Evolutionary conservation across 2,113 vertebrate species (phyloP).

Genomic region (Anseranas semipalmata): DNA sequence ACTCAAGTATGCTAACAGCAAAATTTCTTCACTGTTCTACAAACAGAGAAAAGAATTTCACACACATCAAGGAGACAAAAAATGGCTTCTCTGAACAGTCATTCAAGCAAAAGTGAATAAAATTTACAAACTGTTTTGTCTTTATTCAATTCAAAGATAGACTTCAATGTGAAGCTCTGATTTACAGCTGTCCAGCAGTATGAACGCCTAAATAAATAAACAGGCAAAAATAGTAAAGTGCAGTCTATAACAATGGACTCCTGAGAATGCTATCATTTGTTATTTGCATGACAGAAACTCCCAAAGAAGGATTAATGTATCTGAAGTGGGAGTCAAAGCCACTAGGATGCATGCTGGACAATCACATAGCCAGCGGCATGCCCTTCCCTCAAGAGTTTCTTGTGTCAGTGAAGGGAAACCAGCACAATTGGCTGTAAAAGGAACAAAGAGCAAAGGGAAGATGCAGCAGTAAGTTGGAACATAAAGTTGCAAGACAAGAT

Average conservation of each 20-base stretch:
- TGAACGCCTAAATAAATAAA: slow-evolving; percentile 25
- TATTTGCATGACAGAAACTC: background rate
- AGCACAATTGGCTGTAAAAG: background rate
- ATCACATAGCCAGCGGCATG: background rate
- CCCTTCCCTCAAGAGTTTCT: background rate
- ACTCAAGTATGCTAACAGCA: background rate
- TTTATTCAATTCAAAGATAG: slow-evolving; percentile 27
- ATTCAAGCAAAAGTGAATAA: slow-evolving; percentile 16
- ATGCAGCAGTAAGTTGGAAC: slow-evolving; percentile 2
- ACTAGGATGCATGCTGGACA: background rate
- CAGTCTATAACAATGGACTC: background rate
- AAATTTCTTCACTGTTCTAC: background rate
- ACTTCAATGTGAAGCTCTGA: slow-evolving; percentile 13
- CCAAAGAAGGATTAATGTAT: background rate
- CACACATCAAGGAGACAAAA: background rate
- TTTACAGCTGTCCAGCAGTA: slow-evolving; percentile 21
- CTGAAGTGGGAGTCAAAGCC: background rate
- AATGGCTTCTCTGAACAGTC: background rate
- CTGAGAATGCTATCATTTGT: background rate
- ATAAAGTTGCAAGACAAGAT: slow-evolving; percentile 52
- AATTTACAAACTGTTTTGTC: slow-evolving; percentile 4
- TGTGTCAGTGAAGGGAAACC: background rate
- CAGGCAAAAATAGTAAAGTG: background rate
- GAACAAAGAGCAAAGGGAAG: background rate
- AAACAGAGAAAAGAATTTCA: background rate